A percentile compares a stretch with the other conserved stretches of the same genome.
Evolutionary conservation across 2,888 invertebrate genomes (phyloP).

Genomic region (Brachypalpus laphriformis): DNA sequence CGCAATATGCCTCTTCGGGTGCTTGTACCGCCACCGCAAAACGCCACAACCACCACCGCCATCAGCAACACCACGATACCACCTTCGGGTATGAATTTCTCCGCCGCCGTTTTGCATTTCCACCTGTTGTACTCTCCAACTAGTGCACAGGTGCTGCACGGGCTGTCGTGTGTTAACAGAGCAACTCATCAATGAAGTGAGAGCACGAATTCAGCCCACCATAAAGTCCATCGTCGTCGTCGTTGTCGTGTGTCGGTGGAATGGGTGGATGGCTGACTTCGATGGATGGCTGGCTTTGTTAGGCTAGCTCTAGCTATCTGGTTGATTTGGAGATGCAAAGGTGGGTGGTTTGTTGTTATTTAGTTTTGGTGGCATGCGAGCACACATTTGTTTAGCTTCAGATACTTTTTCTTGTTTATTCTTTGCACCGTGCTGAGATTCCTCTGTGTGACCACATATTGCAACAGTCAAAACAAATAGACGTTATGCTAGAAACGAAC

Average conservation of each 20-base stretch:
- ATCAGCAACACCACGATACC: neutral
- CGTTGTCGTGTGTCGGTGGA: conserved; percentile 1
- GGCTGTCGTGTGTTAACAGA: conserved; percentile 71
- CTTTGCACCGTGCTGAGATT: neutral
- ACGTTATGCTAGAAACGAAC: conserved; percentile 50
- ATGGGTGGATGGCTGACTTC: conserved; percentile 21
- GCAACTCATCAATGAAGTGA: conserved; percentile 73
- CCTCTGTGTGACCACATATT: conserved; percentile 42
- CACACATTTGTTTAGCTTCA: conserved; percentile 43
- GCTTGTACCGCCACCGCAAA: conserved; percentile 49
- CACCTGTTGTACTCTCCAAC: conserved; percentile 55
- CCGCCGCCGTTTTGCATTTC: conserved; percentile 55
- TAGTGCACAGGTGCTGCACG: conserved; percentile 63
- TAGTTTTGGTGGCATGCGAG: conserved; percentile 62
- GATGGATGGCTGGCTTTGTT: conserved; percentile 4
- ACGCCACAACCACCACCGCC: conserved; percentile 12
- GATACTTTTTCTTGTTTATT: no score
- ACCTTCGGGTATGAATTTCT: conserved; percentile 59
- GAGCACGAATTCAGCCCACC: conserved; percentile 73
- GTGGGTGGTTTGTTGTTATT: conserved; percentile 67
- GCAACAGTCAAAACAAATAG: conserved; percentile 59
- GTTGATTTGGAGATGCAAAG: conserved; percentile 45
- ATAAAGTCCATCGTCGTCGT: conserved; percentile 59
- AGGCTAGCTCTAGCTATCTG: conserved; percentile 8
- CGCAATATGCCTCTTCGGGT: conserved; percentile 78